Base-by-base conservation (phyloP, 30 jellyfish, hydroid and myxozoan genomes). In the Hydractinia symbiolongicarpus region DNA sequence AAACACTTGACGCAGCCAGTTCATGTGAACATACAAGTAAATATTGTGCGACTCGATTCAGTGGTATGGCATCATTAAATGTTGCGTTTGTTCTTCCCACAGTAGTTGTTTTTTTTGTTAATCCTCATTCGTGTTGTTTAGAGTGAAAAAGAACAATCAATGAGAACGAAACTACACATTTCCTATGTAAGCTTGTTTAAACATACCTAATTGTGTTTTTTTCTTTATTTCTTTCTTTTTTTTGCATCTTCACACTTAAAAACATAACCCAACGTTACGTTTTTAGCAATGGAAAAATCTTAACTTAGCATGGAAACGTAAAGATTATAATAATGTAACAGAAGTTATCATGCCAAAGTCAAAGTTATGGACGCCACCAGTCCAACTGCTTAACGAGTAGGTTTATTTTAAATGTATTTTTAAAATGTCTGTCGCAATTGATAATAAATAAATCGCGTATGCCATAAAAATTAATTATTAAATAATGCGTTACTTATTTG, bases 81-180 rank as follows among this genome's bases (percentile, higher is more conserved):
- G 1, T 19, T 9, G 9, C 3, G 67, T 8, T 20, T 8, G n/a
- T 49, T 20, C 8, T 71, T 71, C 69, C 4, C 40, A 71, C 15
- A 4, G 11, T 1, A 54, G 40, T n/a, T 9, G 49, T 9, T 20
- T 8, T 8, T n/a, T 71, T 53, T 53, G 7, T n/a, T 71, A 53
- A 7, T 30, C 51, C 16, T 49, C 8, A 3, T 13, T 20, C 54
- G 17, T 5, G 4, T 71, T 11, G 81, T 75, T 58, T 67, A 88
- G 96, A 88, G 89, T 68, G 96, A 88, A 77, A 83, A 82, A 77
- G 89, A 86, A 54, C 96, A 88, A 56, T 74, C 93, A 5, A 58
- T 88, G 61, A 77, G 89, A 71, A 61, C 86, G 51, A 88, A 88
- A 76, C 76, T 88, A 10, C 76, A 83, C 54, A 15, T 88, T 4